Base-by-base conservation (phyloP, 2,113 vertebrate genomes). In the Tapirus terrestris region DNA sequence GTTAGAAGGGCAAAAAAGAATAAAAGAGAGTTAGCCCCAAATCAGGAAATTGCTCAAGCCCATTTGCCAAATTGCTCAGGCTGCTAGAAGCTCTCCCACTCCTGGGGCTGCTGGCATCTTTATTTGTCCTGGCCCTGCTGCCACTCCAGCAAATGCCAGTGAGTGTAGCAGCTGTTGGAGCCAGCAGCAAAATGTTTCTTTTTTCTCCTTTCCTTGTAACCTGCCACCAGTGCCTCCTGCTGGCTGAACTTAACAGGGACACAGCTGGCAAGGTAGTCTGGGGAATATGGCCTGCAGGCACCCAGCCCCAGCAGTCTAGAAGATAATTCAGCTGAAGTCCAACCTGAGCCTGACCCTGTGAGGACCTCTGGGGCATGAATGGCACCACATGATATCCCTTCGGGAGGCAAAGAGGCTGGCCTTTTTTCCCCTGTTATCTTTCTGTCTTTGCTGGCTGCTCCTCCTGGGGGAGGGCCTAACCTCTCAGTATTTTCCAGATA, bases 381-480 rank as follows among this genome's bases (percentile, higher is more conserved):
- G 2, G 0, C 2, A 12, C 13, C 6, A 58, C 29, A 89, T 29
- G 4, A 4, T 51, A 39, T 48, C 0, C 23, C 21, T 27, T 77
- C 80, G 18, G 39, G 58, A 94, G 31, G 8, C 36, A 73, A 73
- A 1, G 36, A 82, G 6, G 3, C 48, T 68, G 25, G 21, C 18
- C 1, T 3, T 80, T 82, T 88, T 6, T 16, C 29, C 18, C 36
- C 31, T 82, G 11, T 68, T 82, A 36, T 91, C 18, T 58, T 31
- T 63, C 18, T 12, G 13, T 91, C 12, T 88, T 87, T 79, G 3
- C 13, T 27, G 48, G 29, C 11, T 79, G 8, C 39, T 82, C 27
- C 6, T 29, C 16, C 20, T 79, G 58, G 11, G 27, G 9, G 1
- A 60, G 39, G 21, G 11, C 0, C 0, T 91, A 23, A 88, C 1